Percentiles rank a stretch among this genome's conserved stretches.
These are phyloP conservation scores for Carterocephalus palaemon DNA, from an alignment of 2,888 invertebrate species.

Conservation along the genomic window DNA sequence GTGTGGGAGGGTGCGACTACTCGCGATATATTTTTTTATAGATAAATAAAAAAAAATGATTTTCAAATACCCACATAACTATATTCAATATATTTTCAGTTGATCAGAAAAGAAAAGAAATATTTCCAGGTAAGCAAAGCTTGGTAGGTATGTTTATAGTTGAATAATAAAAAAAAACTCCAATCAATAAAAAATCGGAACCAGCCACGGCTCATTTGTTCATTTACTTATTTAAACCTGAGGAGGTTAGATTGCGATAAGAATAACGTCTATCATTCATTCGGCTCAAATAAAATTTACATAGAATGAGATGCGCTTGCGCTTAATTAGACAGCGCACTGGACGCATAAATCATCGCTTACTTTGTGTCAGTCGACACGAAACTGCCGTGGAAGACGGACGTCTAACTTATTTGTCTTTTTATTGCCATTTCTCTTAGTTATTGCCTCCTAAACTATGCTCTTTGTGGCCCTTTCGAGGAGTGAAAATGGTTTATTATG, in stretches of 20 bases:
- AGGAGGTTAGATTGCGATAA: slow-evolving; percentile 32
- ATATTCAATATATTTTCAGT: too few relatives aligned
- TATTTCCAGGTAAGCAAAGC: too few relatives aligned
- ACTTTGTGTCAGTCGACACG: slow-evolving; percentile 45
- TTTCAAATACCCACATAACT: too few relatives aligned
- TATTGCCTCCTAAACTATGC: slow-evolving; percentile 36
- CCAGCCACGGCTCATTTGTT: slow-evolving; percentile 8
- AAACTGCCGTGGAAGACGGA: slow-evolving; percentile 34
- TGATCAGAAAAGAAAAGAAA: too few relatives aligned
- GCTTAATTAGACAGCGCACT: slow-evolving; percentile 61
- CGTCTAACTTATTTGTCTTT: slow-evolving; percentile 35
- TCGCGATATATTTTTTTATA: too few relatives aligned
- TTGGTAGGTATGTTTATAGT: too few relatives aligned
- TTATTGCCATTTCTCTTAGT: slow-evolving; percentile 36
- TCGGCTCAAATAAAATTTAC: slow-evolving; percentile 50
- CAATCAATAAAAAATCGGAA: background rate
- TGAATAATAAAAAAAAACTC: too few relatives aligned
- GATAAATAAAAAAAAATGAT: too few relatives aligned
- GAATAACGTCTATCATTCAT: slow-evolving; percentile 35
- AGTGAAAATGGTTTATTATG: slow-evolving; percentile 9
- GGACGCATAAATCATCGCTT: slow-evolving; percentile 58
- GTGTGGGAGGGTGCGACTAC: too few relatives aligned
- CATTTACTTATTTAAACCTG: slow-evolving; percentile 28
- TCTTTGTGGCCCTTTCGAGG: slow-evolving; percentile 12
- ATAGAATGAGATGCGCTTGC: slow-evolving; percentile 63